Evolutionary conservation across 2,797 vertebrate genomes (phyloP), one percentile per base, ranked within the genome.

Genomic region (Myotis findleyi): DNA sequence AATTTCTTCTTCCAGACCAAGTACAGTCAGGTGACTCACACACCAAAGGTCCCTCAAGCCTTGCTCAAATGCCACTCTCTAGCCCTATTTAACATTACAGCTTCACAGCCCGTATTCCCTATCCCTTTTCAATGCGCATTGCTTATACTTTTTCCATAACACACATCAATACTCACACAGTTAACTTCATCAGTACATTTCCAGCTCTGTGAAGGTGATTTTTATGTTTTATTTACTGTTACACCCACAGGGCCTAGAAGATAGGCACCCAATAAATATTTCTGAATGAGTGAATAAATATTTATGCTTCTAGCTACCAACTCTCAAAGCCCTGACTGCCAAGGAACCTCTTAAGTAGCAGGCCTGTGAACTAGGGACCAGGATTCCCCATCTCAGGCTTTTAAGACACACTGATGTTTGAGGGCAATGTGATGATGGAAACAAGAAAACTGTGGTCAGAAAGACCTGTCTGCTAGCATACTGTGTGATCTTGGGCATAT

Each of bases 251-350:
- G 59, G 33, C 51, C 71, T 92, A 44, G 27, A 97, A 90, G 47
- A 79, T 4, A 82, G 41, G 38, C n/a, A 73, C 62, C 87, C 38
- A 53, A 10, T 62, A 87, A 73, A 44, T 84, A 88, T 47, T 66
- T 80, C 62, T 95, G n/a, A 91, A 87, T 9, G 12, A 64, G 21
- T 77, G 38, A 82, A 64, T 68, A 76, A 25, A 89, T 23, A 20
- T 93, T 92, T 73, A 95, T 73, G 83, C 95, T 80, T 83, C 53
- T 25, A 69, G 64, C 27, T 51, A 16, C 10, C 41, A 88, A 76
- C 80, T 64, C 49, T 83, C 81, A 90, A 72, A 73, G n/a, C 30
- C 68, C 55, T 84, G 59, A 64, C 27, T 91, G 51, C 69, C 44
- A 16, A 92, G 81, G 86, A 91, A 33, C 30, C 44, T 53, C 11